Conservation (phyloP, 2,113 vertebrate species). For the Eulemur macaco region DNA sequence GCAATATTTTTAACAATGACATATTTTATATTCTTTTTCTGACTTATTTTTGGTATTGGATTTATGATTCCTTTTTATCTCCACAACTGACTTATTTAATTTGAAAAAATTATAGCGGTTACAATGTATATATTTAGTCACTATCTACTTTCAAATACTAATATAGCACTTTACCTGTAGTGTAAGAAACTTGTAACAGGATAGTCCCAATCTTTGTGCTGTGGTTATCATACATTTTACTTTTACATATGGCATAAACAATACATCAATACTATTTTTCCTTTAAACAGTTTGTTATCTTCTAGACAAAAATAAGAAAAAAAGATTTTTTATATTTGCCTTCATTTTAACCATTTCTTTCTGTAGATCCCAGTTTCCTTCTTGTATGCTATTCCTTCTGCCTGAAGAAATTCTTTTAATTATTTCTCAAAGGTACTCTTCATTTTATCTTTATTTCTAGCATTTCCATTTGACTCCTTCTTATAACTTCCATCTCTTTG, state of each 20-base stretch:
- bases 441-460: neutral
- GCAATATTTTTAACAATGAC: neutral
- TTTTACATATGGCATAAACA: neutral
- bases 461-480: neutral
- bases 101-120: neutral
- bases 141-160: neutral
- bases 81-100: neutral
- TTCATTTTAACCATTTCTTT: neutral
- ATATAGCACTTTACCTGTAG: neutral
- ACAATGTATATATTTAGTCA: neutral
- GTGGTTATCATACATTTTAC: no score
- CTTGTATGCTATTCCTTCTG: neutral
- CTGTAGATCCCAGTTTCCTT: neutral
- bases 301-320: no score
- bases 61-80: neutral
- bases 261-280: neutral
- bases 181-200: neutral
- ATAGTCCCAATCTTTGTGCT: neutral
- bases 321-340: neutral
- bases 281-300: neutral
- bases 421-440: neutral
- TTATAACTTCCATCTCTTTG: neutral
- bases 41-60: neutral
- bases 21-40: neutral
- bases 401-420: neutral